phyloP scores from a whole-genome alignment of 2,113 vertebrate genomes.

The Seriola rivoliana region DNA sequence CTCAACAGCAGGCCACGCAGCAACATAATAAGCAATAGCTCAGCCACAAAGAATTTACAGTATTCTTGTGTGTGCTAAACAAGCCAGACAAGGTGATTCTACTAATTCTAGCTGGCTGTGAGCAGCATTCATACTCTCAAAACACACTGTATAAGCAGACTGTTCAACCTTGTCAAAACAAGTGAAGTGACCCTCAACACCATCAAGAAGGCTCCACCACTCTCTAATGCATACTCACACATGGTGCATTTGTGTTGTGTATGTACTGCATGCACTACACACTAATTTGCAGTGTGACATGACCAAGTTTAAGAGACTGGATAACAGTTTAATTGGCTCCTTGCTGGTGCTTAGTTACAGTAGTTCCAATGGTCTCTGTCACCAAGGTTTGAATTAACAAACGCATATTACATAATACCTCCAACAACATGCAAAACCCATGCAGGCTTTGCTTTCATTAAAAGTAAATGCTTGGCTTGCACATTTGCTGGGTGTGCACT shows the following conservation, averaged over 20 bases:
- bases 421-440: slow-evolving; percentile 23
- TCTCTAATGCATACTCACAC: background rate
- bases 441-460: slow-evolving; percentile 54
- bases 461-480: slow-evolving; percentile 58
- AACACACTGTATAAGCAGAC: background rate
- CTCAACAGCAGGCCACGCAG: background rate
- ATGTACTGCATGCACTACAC: slow-evolving; percentile 3
- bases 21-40: background rate
- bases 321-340: slow-evolving; percentile 41
- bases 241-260: background rate
- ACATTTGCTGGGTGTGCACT: slow-evolving; percentile 44
- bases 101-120: slow-evolving; percentile 12
- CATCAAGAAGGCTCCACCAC: slow-evolving; percentile 8
- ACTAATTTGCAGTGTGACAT: slow-evolving; percentile 16
- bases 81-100: slow-evolving; percentile 8
- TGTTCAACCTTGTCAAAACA: slow-evolving; percentile 27
- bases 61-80: background rate
- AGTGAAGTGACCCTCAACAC: background rate
- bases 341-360: slow-evolving; percentile 1
- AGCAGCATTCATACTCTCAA: slow-evolving; percentile 16
- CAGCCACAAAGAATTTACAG: background rate
- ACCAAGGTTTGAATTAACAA: slow-evolving; percentile 44
- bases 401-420: slow-evolving; percentile 32
- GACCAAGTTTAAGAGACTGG: slow-evolving; percentile 15
- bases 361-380: slow-evolving; percentile 42